Conservation (phyloP, 1,140 invertebrate genomes). For the Trachymyrmex cornetzi region DNA sequence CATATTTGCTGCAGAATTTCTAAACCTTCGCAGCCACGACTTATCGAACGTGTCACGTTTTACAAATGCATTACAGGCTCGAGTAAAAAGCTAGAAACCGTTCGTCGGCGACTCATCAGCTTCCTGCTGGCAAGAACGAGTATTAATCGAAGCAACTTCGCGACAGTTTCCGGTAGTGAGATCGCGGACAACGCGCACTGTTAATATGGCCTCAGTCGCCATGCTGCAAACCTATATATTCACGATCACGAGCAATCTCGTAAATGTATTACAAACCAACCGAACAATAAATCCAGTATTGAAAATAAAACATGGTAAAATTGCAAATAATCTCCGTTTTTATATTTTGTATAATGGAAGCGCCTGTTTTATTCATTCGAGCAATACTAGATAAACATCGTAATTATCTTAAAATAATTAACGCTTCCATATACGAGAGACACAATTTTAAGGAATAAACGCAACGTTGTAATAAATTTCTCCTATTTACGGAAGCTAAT, state of each 20-base stretch:
- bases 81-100: conserved; percentile 43
- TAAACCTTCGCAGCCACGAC: conserved; percentile 1
- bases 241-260: conserved; percentile 44
- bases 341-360: conserved; percentile 4
- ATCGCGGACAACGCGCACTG: conserved; percentile 35
- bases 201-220: conserved; percentile 20
- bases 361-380: background rate
- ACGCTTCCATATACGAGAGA: background rate
- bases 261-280: conserved; percentile 45
- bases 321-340: conserved; percentile 38
- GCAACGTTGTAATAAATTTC: background rate
- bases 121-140: conserved; percentile 62
- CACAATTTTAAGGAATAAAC: background rate
- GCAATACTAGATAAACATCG: conserved; percentile 1
- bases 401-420: conserved; percentile 10
- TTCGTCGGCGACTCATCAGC: conserved; percentile 65
- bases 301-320: conserved; percentile 5
- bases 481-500: background rate
- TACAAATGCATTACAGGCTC: conserved; percentile 18
- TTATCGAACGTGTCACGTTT: conserved; percentile 52
- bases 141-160: conserved; percentile 75
- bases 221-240: conserved; percentile 13
- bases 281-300: background rate
- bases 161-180: conserved; percentile 59
- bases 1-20: background rate